phyloP scores from a whole-genome alignment of 2,888 invertebrate genomes.

The Caenorhabditis sulstoni region DNA sequence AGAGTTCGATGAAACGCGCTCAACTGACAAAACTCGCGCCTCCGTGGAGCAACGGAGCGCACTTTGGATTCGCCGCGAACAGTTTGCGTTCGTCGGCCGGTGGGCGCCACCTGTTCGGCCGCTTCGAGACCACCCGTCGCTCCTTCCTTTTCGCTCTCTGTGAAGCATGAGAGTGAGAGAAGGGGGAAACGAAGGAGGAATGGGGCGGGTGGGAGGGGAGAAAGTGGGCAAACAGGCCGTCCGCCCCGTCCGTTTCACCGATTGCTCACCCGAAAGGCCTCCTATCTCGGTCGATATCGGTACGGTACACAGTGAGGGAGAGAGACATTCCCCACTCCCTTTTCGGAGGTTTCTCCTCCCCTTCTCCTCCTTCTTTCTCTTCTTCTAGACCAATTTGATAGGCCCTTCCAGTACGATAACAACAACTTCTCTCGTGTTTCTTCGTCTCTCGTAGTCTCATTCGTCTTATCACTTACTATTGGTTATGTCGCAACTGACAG shows the following conservation, averaged over 20 bases:
- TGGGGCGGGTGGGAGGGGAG: constrained; percentile 3
- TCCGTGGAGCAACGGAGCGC: no score
- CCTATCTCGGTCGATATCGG: no score
- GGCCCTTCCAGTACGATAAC: no score
- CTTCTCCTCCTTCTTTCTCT: not conserved
- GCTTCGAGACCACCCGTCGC: not conserved
- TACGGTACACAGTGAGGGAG: not conserved
- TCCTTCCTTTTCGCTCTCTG: constrained; percentile 7
- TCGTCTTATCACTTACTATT: constrained; percentile 7
- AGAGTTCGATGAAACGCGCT: no score
- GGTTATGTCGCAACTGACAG: constrained; percentile 15
- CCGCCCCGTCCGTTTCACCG: not conserved
- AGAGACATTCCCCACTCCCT: not conserved
- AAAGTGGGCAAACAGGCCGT: constrained; percentile 32
- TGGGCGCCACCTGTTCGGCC: no score
- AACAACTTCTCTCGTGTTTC: constrained; percentile 1
- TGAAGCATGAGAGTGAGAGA: constrained; percentile 26
- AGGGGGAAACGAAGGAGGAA: not conserved
- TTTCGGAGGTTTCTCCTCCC: no score
- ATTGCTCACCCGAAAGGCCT: constrained; percentile 7
- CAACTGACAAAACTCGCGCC: no score
- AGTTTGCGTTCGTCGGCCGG: no score
- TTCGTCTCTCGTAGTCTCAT: constrained; percentile 4
- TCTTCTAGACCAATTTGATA: no score
- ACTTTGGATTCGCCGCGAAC: no score